These are phyloP conservation scores for Sylvilagus floridanus DNA, from an alignment of 2,797 vertebrate species.

Conservation along the genomic window DNA sequence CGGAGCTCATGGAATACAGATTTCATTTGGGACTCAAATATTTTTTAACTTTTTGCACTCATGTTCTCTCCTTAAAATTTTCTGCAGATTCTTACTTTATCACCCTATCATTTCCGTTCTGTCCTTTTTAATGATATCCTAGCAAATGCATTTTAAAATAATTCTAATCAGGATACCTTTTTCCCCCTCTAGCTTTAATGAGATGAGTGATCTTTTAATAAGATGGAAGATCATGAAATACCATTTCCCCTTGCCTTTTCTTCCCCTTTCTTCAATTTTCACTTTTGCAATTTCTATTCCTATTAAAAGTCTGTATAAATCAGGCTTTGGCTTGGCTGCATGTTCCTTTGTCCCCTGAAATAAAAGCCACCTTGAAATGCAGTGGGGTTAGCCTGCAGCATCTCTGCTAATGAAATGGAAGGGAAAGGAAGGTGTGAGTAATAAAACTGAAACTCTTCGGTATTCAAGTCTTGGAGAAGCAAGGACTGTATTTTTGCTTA, in stretches of 20 bases:
- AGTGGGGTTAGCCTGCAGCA: slow-evolving; percentile 55
- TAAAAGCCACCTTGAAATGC: slow-evolving; percentile 66
- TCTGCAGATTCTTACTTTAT: not conserved
- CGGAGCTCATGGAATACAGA: slow-evolving; percentile 35
- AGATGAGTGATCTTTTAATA: slow-evolving; percentile 40
- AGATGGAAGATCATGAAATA: slow-evolving; percentile 53
- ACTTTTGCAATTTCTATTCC: slow-evolving; percentile 56
- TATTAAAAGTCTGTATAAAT: slow-evolving; percentile 62
- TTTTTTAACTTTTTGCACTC: slow-evolving; percentile 47
- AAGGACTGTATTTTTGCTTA: not conserved
- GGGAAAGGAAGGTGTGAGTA: slow-evolving; percentile 57
- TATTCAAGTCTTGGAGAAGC: slow-evolving; percentile 54
- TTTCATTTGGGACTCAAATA: not conserved
- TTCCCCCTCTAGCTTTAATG: slow-evolving; percentile 45
- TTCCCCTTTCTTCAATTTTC: not conserved
- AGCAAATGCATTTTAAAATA: slow-evolving; percentile 68
- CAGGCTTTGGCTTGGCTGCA: slow-evolving; percentile 60
- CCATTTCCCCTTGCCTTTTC: not conserved
- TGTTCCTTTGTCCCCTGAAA: slow-evolving; percentile 63
- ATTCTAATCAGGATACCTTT: slow-evolving; percentile 30
- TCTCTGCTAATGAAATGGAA: slow-evolving; percentile 50
- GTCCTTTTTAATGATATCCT: not conserved
- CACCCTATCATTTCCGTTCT: slow-evolving; percentile 28
- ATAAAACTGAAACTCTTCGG: slow-evolving; percentile 56
- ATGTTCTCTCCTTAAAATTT: not conserved